phyloP scores from a whole-genome alignment of 2,888 invertebrate genomes.

The Oligia fasciuncula region DNA sequence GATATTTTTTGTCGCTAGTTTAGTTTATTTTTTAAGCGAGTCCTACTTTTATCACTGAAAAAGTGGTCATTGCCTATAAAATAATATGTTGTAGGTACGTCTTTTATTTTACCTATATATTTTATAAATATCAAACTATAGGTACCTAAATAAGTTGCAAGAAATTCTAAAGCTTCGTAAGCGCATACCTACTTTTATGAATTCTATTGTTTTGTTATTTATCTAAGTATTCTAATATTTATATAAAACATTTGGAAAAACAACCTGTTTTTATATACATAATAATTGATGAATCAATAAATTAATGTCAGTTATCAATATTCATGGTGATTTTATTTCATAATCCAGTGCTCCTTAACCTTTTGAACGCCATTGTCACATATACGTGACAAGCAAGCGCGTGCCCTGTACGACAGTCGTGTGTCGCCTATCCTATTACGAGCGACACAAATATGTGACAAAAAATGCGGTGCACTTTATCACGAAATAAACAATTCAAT shows the following conservation, averaged over 20 bases:
- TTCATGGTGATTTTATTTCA: constrained; percentile 34
- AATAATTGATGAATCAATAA: constrained; percentile 62
- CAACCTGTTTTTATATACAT: constrained; percentile 59
- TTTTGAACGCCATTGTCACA: no score
- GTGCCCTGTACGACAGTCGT: no score
- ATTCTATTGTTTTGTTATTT: constrained; percentile 12
- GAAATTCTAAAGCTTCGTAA: not conserved
- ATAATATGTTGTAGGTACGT: not conserved
- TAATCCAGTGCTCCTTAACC: not conserved
- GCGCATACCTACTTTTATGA: not conserved
- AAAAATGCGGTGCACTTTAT: no score
- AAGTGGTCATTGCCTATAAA: not conserved
- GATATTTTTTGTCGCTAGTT: not conserved
- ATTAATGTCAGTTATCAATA: constrained; percentile 44
- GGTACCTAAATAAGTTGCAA: not conserved
- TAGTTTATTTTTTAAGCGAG: not conserved
- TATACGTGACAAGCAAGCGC: no score
- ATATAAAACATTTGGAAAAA: constrained; percentile 21
- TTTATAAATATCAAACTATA: not conserved
- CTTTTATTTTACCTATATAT: not conserved
- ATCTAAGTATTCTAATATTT: not conserved
- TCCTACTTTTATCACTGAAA: not conserved
- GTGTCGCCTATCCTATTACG: no score
- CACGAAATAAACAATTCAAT: no score
- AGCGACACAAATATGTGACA: no score